Conservation (phyloP, 2,797 vertebrate genomes). For the Spondyliosoma cantharus region DNA sequence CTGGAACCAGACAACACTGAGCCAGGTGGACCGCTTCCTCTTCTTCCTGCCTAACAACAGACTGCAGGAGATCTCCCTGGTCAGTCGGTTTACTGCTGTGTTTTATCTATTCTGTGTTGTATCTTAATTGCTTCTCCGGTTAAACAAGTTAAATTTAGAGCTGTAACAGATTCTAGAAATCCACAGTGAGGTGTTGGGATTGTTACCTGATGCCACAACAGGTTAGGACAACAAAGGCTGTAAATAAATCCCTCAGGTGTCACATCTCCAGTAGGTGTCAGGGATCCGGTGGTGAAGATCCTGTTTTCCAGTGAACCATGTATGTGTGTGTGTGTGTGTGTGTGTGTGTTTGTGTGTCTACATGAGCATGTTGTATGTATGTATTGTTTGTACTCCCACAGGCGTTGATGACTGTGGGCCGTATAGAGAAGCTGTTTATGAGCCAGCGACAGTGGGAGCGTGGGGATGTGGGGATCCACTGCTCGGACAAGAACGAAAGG, state of each 20-base stretch:
- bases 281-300: conserved; percentile 62
- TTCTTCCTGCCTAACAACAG: conserved; percentile 80
- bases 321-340: conserved; percentile 33
- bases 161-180: conserved; percentile 35
- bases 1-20: conserved; percentile 81
- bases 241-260: conserved; percentile 69
- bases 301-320: conserved; percentile 39
- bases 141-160: background rate
- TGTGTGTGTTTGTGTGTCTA: conserved; percentile 18
- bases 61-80: conserved; percentile 79
- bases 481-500: conserved; percentile 63
- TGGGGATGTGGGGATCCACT: conserved; percentile 74
- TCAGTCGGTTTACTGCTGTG: conserved; percentile 72
- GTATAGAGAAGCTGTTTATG: conserved; percentile 84
- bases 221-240: conserved; percentile 43
- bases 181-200: conserved; percentile 50
- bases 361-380: conserved; percentile 7
- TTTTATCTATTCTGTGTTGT: background rate
- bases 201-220: conserved; percentile 56
- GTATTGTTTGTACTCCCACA: conserved; percentile 57
- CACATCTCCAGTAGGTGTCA: conserved; percentile 61
- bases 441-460: conserved; percentile 82
- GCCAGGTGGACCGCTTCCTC: conserved; percentile 82
- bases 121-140: background rate
- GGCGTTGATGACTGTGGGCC: conserved; percentile 81